These are phyloP conservation scores for Manacus vitellinus DNA, from an alignment of 2,113 vertebrate species.

Conservation along the genomic window DNA sequence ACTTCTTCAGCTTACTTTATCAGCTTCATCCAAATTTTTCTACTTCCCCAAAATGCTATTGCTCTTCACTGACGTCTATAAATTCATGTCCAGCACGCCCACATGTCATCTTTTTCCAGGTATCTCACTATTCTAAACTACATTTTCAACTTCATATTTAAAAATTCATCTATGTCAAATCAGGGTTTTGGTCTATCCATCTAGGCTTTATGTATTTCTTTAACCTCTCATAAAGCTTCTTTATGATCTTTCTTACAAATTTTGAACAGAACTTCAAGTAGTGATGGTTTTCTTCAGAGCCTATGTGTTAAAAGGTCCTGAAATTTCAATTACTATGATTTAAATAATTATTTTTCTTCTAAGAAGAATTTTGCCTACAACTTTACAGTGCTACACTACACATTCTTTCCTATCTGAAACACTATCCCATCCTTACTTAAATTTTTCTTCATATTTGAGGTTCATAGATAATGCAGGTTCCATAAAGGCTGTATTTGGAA, in stretches of 20 bases:
- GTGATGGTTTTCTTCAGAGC: not conserved
- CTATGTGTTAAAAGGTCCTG: rapidly evolving
- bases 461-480: not conserved
- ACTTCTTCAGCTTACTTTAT: not conserved
- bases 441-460: not conserved
- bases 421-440: not conserved
- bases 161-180: not conserved
- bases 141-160: not conserved
- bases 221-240: not conserved
- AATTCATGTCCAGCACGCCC: not conserved
- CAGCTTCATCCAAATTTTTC: not conserved
- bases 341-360: not conserved
- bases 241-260: not conserved
- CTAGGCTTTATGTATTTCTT: not conserved
- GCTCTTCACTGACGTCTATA: not conserved
- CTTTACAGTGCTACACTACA: not conserved
- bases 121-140: not conserved
- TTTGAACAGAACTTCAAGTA: not conserved
- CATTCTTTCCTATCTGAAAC: not conserved
- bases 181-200: not conserved
- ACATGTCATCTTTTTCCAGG: not conserved
- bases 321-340: not conserved
- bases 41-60: not conserved
- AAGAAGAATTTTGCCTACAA: not conserved
- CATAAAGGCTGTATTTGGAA: not conserved